phyloP scores from a whole-genome alignment of 2,797 vertebrate genomes.

The Eurystomus glaucurus region DNA sequence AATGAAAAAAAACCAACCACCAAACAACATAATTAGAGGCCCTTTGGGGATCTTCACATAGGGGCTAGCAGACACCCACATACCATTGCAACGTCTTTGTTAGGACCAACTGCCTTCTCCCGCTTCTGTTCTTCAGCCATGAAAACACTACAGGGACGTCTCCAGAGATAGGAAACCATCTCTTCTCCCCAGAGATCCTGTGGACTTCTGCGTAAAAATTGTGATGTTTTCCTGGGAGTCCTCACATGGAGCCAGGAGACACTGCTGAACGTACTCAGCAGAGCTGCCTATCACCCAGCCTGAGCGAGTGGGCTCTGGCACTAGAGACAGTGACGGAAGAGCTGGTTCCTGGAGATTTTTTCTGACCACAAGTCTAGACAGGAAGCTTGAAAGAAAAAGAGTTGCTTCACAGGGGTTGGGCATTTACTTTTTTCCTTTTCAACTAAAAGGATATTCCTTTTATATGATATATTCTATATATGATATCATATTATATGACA shows the following conservation, averaged over 20 bases:
- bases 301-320: not conserved
- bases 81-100: not conserved
- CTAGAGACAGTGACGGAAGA: constrained; percentile 11
- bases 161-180: constrained; percentile 24
- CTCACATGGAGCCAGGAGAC: not conserved
- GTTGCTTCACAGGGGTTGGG: not conserved
- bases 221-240: not conserved
- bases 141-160: not conserved
- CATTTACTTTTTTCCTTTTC: constrained; percentile 7
- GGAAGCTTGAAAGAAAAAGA: constrained; percentile 67
- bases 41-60: not conserved
- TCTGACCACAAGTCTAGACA: constrained; percentile 71
- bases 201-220: not conserved
- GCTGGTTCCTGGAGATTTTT: not conserved
- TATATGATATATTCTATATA: constrained; percentile 4
- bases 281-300: not conserved
- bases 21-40: not conserved
- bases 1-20: not conserved
- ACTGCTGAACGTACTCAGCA: rapidly evolving
- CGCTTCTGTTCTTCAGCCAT: not conserved
- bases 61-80: not conserved
- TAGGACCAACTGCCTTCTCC: not conserved
- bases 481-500: not conserved
- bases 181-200: not conserved
- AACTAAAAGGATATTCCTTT: constrained; percentile 41